phyloP scores from a whole-genome alignment of 1,140 invertebrate species.

The Mamestra configurata region DNA sequence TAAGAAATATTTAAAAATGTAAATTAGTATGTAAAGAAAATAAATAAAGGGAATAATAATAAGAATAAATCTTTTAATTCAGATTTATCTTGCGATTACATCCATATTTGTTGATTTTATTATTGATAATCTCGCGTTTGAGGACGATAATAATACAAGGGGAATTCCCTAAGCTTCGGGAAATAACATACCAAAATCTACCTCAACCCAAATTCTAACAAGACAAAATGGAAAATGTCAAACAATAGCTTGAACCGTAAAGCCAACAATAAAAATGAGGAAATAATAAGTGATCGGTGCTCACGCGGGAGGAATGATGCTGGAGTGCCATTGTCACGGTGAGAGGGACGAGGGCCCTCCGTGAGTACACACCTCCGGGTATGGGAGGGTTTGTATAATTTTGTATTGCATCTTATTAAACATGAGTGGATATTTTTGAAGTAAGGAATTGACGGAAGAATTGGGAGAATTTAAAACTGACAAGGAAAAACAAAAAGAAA shows the following conservation, averaged over 20 bases:
- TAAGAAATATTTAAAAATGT: too few relatives aligned
- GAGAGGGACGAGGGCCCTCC: constrained; percentile 24
- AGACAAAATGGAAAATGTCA: constrained; percentile 27
- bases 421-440: constrained; percentile 1
- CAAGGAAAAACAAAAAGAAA: background rate
- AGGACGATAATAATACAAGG: too few relatives aligned
- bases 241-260: constrained; percentile 30
- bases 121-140: too few relatives aligned
- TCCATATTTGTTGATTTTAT: too few relatives aligned
- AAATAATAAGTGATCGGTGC: constrained; percentile 43
- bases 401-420: constrained; percentile 40
- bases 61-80: too few relatives aligned
- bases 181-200: background rate
- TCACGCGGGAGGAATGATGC: constrained; percentile 32
- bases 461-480: background rate
- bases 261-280: constrained; percentile 31
- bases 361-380: constrained; percentile 37
- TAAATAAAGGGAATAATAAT: too few relatives aligned
- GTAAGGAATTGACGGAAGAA: background rate
- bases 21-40: too few relatives aligned
- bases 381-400: constrained; percentile 17
- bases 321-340: constrained; percentile 26
- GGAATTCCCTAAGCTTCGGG: too few relatives aligned
- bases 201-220: background rate
- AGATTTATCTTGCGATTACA: too few relatives aligned